Conservation (phyloP, 2,113 vertebrate species). For the Myotis yumanensis region DNA sequence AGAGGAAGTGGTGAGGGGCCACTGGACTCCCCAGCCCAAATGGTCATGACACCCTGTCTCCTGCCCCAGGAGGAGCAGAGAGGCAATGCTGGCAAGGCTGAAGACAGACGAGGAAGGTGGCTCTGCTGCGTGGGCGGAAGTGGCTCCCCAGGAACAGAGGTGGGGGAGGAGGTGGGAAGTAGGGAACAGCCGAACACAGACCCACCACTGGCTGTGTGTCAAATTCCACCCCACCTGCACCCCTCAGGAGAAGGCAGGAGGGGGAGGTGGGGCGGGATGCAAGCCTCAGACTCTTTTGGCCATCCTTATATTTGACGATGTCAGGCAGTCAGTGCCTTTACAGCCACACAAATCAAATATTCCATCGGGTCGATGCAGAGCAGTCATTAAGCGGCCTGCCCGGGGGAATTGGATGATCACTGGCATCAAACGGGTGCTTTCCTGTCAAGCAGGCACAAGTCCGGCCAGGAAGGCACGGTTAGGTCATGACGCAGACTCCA, state of each 20-base stretch:
- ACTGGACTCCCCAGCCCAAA: no score
- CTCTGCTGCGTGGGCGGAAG: neutral
- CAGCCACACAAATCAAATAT: constrained; percentile 40
- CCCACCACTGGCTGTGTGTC: neutral
- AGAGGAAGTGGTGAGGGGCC: neutral
- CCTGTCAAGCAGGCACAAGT: constrained; percentile 40
- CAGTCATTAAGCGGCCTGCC: constrained; percentile 22
- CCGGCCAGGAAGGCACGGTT: neutral
- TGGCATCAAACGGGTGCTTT: neutral
- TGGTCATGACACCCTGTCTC: neutral
- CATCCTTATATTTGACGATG: neutral
- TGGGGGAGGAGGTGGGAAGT: no score
- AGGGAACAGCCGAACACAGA: neutral
- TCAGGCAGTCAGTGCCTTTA: neutral
- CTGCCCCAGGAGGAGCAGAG: neutral
- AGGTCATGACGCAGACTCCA: neutral
- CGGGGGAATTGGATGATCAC: neutral
- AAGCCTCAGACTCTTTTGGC: neutral
- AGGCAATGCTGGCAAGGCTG: neutral
- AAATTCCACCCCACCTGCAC: neutral
- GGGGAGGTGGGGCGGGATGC: fast-evolving
- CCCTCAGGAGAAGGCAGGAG: neutral
- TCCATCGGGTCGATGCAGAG: neutral
- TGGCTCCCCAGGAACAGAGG: neutral
- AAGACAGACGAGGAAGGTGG: neutral